Evolutionary conservation across 2,888 invertebrate species (phyloP), one percentile per base, ranked within the genome.

Genomic region (Syritta pipiens): DNA sequence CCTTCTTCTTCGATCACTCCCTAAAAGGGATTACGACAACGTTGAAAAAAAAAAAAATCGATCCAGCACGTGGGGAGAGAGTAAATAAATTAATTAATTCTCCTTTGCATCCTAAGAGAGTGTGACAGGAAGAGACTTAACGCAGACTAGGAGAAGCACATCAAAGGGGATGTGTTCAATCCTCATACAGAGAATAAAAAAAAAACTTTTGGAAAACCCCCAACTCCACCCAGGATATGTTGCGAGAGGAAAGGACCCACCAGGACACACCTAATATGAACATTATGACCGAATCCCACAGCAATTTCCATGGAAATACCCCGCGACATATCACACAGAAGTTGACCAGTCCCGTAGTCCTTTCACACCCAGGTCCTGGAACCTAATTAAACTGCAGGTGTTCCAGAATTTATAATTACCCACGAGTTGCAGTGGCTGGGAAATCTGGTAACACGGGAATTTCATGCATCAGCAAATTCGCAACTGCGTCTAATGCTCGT

Each of bases 351-450:
- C 20, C 40, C 28, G 24, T 2, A 3, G 17, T 10, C 14, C 14
- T 19, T 60, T 53, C 26, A 53, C 53, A 55, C 46, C 37, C 59
- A 75, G n/a, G n/a, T n/a, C n/a, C 14, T 68, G 42, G 26, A 69
- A 62, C 49, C 75, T 69, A 69, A 76, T 76, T 76, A 69, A 76
- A 69, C 55, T 69, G 62, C 75, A 76, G 75, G 69, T 76, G 75
- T 22, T 76, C 35, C 40, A 62, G 69, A 76, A 76, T 69, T 55
- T 57, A 57, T 76, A 76, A 76, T 76, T 69, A 57, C 60, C 46
- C 75, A 68, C 53, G 55, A 62, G 60, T 68, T 63, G 48, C 48
- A 42, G 14, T 60, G 48, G 22, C 48, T 42, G 48, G 42, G 42
- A 69, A 57, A 49, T 62, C 40, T 55, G 49, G 69, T 35, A 69